Evolutionary conservation across 2,888 invertebrate genomes (phyloP), one percentile per base, ranked within the genome.

Genomic region (Acanthococcus lagerstroemiae): DNA sequence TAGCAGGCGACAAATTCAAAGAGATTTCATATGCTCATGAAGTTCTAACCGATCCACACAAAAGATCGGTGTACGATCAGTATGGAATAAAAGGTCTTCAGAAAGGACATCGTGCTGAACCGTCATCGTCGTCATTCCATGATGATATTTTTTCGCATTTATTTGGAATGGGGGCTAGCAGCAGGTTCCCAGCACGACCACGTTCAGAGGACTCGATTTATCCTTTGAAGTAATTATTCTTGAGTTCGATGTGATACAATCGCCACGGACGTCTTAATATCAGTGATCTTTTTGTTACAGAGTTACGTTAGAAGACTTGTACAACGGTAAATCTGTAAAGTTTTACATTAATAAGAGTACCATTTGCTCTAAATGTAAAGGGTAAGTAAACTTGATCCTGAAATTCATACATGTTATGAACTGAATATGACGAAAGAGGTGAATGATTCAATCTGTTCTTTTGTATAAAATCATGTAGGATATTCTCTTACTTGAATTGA

Each of bases 21-120:
- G 95, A 95, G 80, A 95, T 95, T 72, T 91, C 92, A 68, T 94
- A 89, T 78, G 95, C 95, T 0, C 93, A 95, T 76, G 95, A 95
- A 80, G 86, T 94, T 55, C 80, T 95, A 61, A 92, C 93, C 12
- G 90, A 94, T 79, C 82, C 89, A 3, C 88, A 90, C 72, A 94
- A 94, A 77, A 81, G 89, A 66, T 84, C 87, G 73, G 79, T 85
- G 46, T 95, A 95, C 75, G 94, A 95, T 76, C 84, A 84, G 73
- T 85, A 84, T 78, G 95, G 95, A 4, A 75, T 95, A 70, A 89
- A 90, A 75, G 95, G 91, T 0, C 78, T 95, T 71, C 91, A 92
- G 75, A 89, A 89, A 57, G 82, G 79, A 3, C 37, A n/a, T 3
- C 12, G 37, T 15, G 78, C 75, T 66, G 80, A 80, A 4, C 78